phyloP scores from a whole-genome alignment of 2,113 vertebrate species.

The Chloroceryle aenea region DNA sequence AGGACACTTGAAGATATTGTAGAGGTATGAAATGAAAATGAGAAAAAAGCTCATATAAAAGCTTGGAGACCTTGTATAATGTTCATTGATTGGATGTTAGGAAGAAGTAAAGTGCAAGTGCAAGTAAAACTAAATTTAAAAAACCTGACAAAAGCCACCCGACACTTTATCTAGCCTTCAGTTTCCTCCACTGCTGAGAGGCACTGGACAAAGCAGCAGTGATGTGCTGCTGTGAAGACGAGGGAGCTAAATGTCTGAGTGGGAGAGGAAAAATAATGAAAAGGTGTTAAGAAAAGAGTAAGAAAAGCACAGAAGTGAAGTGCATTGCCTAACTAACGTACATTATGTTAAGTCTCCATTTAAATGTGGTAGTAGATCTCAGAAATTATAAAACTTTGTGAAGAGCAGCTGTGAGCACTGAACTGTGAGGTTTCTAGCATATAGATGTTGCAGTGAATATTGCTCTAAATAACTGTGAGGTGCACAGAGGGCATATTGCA shows the following conservation, averaged over 20 bases:
- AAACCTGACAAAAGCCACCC: neutral
- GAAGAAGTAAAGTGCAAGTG: neutral
- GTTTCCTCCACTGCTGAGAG: neutral
- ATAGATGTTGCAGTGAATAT: neutral
- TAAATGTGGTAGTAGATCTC: neutral
- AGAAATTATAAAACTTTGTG: neutral
- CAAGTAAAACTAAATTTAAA: neutral
- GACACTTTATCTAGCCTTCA: neutral
- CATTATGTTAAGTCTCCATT: neutral
- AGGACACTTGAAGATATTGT: neutral
- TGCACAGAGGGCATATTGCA: neutral
- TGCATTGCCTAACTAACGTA: neutral
- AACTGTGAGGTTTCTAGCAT: neutral
- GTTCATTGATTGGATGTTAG: neutral
- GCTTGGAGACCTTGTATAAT: neutral
- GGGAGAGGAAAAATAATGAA: neutral
- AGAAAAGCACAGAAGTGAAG: neutral
- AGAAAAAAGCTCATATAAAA: neutral
- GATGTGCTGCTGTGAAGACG: neutral
- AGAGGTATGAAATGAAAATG: neutral
- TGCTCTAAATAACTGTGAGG: neutral
- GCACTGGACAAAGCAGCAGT: neutral
- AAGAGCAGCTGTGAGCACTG: neutral
- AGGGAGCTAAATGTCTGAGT: neutral
- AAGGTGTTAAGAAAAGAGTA: neutral